phyloP scores from a whole-genome alignment of 1,140 invertebrate genomes.

The Pseudomyrmex sp. region DNA sequence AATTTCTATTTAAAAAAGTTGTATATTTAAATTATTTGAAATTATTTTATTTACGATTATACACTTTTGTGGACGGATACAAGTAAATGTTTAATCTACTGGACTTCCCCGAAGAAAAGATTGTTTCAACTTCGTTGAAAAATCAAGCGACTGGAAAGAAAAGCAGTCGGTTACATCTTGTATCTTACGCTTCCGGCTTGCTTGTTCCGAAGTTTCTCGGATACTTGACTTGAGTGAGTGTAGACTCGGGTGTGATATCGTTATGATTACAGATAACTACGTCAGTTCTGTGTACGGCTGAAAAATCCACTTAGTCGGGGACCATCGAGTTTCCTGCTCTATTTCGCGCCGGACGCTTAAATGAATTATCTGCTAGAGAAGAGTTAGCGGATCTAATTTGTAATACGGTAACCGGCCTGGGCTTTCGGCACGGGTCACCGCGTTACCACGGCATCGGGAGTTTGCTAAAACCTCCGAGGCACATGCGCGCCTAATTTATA shows the following conservation, averaged over 20 bases:
- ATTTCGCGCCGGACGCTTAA: constrained; percentile 52
- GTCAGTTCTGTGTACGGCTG: constrained; percentile 27
- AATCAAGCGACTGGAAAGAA: constrained; percentile 9
- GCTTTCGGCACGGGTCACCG: constrained; percentile 58
- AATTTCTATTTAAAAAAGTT: no score
- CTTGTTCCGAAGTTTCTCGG: constrained; percentile 15
- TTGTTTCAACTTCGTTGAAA: constrained; percentile 31
- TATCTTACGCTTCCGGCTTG: not conserved
- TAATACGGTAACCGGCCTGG: constrained; percentile 53
- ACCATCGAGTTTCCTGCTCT: constrained; percentile 15
- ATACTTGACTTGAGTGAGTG: not conserved
- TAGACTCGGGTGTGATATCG: not conserved
- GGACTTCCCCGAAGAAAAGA: constrained; percentile 37
- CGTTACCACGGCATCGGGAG: constrained; percentile 52
- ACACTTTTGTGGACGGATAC: not conserved
- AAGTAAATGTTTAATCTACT: constrained; percentile 15
- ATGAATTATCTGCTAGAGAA: constrained; percentile 64
- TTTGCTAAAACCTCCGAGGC: constrained; percentile 60
- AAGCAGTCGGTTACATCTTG: constrained; percentile 40
- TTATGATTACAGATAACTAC: constrained; percentile 47
- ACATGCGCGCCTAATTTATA: constrained; percentile 59
- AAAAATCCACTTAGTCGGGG: constrained; percentile 46
- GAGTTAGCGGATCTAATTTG: constrained; percentile 61
- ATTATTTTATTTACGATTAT: not conserved
- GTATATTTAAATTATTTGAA: not conserved